Evolutionary conservation across 1,140 invertebrate genomes (phyloP), one percentile per base, ranked within the genome.

Genomic region (Hypsibius dujardini): DNA sequence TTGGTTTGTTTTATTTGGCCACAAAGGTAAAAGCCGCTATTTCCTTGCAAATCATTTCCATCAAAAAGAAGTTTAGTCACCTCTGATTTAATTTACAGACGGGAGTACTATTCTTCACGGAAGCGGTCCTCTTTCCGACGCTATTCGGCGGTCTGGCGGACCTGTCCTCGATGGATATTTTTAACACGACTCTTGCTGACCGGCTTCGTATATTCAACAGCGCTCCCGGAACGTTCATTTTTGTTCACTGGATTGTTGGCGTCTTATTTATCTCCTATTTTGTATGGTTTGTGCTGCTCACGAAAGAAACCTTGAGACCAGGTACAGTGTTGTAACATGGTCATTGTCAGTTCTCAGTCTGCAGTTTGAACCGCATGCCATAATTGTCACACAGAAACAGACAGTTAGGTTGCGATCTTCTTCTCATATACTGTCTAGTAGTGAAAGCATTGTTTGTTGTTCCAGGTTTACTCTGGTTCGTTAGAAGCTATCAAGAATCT

Each of bases 241-340:
- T 98, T 77, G 88, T 98, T 70, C 95, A 98, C 79, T 98, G 95
- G 95, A 84, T 98, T 7, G 89, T 95, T n/a, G 95, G 95, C 70
- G 97, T 98, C 92, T 87, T 98, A 1, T 98, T 96, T 79, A 92
- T 98, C 15, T 98, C 98, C 79, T 98, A 99, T 80, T 98, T 98
- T 78, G 95, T 95, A 3, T 96, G 93, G 0, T 98, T 98, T 77
- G 91, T 98, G 50, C 82, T 97, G 1, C 80, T 97, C 1, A 79
- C 98, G 1, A 82, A 95, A 67, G 95, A 98, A 81, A 90, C 98
- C 1, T 78, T 98, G 2, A 82, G 94, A 70, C 95, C 95, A 0
- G 28, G 28, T 28, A 28, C 28, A 28, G 28, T 28, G 28, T 28
- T 28, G 28, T 28, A 28, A 28, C 28, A 28, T 28, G 28, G 28